Percentiles rank a stretch among this genome's conserved stretches.
phyloP scores from a whole-genome alignment of 2,113 vertebrate genomes.

The Psittacula cyanocephala region DNA sequence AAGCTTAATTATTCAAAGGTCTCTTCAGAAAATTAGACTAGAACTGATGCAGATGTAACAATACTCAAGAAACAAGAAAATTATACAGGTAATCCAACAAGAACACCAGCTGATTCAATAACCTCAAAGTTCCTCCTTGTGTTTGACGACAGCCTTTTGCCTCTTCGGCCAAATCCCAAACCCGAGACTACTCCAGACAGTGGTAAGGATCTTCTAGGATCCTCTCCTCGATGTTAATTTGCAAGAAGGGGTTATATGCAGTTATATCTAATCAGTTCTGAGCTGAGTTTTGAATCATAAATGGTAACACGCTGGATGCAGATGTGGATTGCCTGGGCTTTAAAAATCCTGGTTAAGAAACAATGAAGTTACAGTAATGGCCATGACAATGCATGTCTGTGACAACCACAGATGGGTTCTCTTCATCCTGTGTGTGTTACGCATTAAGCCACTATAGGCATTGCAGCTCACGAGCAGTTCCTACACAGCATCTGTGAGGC shows the following conservation, averaged over 20 bases:
- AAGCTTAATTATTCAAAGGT: not conserved
- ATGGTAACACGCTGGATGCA: not conserved
- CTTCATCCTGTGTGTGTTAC: not conserved
- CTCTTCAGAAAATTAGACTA: not conserved
- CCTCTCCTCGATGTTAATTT: not conserved
- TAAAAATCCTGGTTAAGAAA: not conserved
- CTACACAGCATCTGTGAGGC: not conserved
- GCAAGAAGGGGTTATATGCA: not conserved
- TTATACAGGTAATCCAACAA: not conserved
- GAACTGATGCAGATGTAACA: not conserved
- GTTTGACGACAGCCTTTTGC: not conserved
- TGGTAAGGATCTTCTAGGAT: not conserved
- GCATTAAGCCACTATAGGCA: not conserved
- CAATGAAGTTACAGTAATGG: not conserved
- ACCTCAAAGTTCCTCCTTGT: not conserved
- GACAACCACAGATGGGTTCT: not conserved
- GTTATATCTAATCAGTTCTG: not conserved
- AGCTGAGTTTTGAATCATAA: not conserved
- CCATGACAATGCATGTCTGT: not conserved
- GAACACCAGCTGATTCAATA: not conserved
- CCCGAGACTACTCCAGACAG: not conserved
- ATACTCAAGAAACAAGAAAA: not conserved
- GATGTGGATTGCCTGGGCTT: not conserved
- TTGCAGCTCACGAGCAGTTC: not conserved
- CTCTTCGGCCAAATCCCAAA: not conserved